phyloP scores from a whole-genome alignment of 2,888 invertebrate genomes.

The Allacma fusca region DNA sequence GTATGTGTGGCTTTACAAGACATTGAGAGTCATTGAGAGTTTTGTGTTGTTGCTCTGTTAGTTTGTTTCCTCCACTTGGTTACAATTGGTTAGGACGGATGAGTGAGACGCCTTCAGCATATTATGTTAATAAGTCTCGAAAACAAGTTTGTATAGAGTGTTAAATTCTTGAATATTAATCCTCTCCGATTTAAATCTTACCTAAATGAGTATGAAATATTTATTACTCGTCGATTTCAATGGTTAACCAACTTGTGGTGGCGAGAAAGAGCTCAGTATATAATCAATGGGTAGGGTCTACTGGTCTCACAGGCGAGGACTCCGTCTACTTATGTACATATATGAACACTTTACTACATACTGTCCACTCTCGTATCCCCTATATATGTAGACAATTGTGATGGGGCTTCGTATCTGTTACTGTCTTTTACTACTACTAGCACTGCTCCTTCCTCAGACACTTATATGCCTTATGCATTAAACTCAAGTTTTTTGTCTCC shows the following conservation, averaged over 20 bases:
- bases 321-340: no score
- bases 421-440: no score
- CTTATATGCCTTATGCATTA: no score
- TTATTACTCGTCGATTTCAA: conserved; percentile 54
- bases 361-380: background rate
- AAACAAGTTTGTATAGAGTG: conserved; percentile 55
- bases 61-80: conserved; percentile 36
- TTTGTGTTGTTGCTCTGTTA: conserved; percentile 9
- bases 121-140: conserved; percentile 48
- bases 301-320: background rate
- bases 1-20: conserved; percentile 16
- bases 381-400: no score
- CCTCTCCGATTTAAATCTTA: conserved; percentile 60
- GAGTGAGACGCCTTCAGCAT: conserved; percentile 44
- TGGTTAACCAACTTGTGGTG: conserved; percentile 34
- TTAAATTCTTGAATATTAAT: conserved; percentile 62
- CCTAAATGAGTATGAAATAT: conserved; percentile 62
- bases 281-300: background rate
- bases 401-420: no score
- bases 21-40: conserved; percentile 2
- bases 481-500: background rate
- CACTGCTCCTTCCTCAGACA: no score
- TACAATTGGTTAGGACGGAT: conserved; percentile 44
- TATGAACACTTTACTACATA: background rate
- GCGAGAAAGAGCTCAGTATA: background rate